Evolutionary conservation across 2,797 vertebrate genomes (phyloP).

Genomic region (Botia almorhae): DNA sequence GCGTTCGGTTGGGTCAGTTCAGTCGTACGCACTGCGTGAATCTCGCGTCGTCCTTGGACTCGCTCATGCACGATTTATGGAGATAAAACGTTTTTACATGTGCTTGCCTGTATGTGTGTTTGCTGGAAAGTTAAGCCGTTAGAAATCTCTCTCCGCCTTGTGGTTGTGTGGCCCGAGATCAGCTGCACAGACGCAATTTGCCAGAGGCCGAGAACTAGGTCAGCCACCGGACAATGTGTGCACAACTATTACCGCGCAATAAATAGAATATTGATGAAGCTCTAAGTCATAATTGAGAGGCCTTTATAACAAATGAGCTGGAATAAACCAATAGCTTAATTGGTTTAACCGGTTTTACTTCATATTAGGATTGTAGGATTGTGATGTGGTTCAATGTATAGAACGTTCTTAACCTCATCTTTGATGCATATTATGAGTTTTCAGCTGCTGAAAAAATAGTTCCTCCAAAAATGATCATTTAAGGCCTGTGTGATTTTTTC

Average conservation of each 20-base stretch:
- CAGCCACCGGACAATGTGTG: constrained; percentile 59
- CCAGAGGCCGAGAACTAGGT: constrained; percentile 67
- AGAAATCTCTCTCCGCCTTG: constrained; percentile 25
- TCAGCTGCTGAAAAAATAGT: not conserved
- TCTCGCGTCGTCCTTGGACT: not conserved
- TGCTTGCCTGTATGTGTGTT: constrained; percentile 1
- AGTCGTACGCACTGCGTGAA: constrained; percentile 16
- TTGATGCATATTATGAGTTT: not conserved
- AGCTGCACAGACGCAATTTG: constrained; percentile 62
- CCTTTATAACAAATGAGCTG: constrained; percentile 43
- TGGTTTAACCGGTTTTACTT: constrained; percentile 45
- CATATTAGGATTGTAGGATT: constrained; percentile 24
- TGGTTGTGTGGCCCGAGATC: constrained; percentile 16
- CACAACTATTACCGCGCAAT: constrained; percentile 56
- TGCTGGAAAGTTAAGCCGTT: constrained; percentile 38
- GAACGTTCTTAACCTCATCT: not conserved
- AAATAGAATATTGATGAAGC: constrained; percentile 67
- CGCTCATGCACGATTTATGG: not conserved
- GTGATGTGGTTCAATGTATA: not conserved
- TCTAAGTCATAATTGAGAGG: constrained; percentile 57
- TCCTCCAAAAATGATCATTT: not conserved
- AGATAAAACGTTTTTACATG: constrained; percentile 25
- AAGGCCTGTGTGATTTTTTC: not conserved
- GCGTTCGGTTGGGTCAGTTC: constrained; percentile 21
- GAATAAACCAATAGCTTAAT: constrained; percentile 52